These are phyloP conservation scores for Phortica variegata DNA, from an alignment of 1,140 invertebrate genomes.

Conservation along the genomic window DNA sequence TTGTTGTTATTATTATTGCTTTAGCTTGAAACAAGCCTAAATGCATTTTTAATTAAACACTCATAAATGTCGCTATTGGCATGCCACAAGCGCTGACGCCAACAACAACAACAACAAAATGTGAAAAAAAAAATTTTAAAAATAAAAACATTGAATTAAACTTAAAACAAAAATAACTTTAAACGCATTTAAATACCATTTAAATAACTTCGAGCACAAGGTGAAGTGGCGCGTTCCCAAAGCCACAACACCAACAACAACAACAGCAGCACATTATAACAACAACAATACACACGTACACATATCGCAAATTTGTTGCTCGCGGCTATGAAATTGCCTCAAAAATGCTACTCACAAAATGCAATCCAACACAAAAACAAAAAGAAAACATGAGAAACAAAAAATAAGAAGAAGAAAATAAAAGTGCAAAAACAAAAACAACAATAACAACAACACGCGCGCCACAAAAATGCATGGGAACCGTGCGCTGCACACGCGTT, in stretches of 20 bases:
- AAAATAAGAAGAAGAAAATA: slow-evolving; percentile 23
- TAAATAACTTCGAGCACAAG: slow-evolving; percentile 50
- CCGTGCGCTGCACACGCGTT: slow-evolving; percentile 31
- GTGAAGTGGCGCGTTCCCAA: slow-evolving; percentile 30
- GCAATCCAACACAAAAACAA: slow-evolving; percentile 35
- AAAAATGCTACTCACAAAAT: slow-evolving; percentile 54
- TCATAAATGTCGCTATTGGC: slow-evolving; percentile 33
- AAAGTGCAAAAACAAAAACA: background rate
- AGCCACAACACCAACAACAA: slow-evolving; percentile 14
- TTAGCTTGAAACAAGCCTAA: slow-evolving; percentile 2
- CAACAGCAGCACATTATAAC: slow-evolving; percentile 6
- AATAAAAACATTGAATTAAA: slow-evolving; percentile 19
- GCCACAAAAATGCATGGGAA: background rate
- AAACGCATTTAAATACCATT: slow-evolving; percentile 56
- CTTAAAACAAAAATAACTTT: slow-evolving; percentile 24
- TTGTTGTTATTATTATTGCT: slow-evolving; percentile 19
- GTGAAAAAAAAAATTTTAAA: slow-evolving; percentile 45
- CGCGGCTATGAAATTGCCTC: slow-evolving; percentile 46
- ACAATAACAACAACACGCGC: too few relatives aligned
- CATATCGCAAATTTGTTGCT: slow-evolving; percentile 42
- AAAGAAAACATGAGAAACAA: slow-evolving; percentile 50
- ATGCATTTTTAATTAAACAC: slow-evolving; percentile 34
- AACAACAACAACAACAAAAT: slow-evolving; percentile 24
- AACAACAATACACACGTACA: slow-evolving; percentile 11
- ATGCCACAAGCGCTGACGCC: slow-evolving; percentile 15